phyloP scores from a whole-genome alignment of 2,797 vertebrate genomes.

The Lacerta bilineata region DNA sequence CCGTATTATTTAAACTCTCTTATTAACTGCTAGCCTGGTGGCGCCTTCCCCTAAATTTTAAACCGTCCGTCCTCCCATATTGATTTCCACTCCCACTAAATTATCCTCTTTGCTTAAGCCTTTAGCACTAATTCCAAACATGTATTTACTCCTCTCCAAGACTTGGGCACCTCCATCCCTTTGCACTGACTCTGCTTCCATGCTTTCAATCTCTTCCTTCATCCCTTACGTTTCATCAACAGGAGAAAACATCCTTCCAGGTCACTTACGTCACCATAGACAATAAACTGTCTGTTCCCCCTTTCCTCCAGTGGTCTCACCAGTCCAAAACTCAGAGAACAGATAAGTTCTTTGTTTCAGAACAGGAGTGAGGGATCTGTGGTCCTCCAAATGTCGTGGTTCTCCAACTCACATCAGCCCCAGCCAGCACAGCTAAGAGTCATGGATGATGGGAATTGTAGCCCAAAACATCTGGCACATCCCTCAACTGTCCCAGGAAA shows the following conservation, averaged over 20 bases:
- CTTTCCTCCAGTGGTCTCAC: too few relatives aligned
- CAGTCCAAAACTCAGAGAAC: background rate
- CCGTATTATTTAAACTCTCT: slow-evolving; percentile 46
- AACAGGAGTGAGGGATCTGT: background rate
- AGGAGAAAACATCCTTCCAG: background rate
- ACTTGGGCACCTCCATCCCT: background rate
- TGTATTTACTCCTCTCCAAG: background rate
- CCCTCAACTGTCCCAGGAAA: too few relatives aligned
- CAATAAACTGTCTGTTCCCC: too few relatives aligned
- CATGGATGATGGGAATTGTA: background rate
- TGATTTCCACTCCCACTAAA: slow-evolving; percentile 55
- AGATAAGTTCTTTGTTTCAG: background rate
- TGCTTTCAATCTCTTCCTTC: background rate
- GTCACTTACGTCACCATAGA: background rate
- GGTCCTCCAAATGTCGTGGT: background rate
- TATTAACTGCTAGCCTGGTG: background rate
- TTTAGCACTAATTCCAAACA: slow-evolving; percentile 31
- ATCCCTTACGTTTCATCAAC: background rate
- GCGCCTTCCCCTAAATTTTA: slow-evolving; percentile 36
- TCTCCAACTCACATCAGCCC: background rate
- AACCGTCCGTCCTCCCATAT: slow-evolving; percentile 47
- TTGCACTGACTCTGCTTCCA: fast-evolving
- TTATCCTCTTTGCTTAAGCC: slow-evolving; percentile 38
- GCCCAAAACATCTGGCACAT: background rate
- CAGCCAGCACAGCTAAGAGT: background rate